Conservation (phyloP, 2,888 invertebrate species). For the Apodemia mormo region DNA sequence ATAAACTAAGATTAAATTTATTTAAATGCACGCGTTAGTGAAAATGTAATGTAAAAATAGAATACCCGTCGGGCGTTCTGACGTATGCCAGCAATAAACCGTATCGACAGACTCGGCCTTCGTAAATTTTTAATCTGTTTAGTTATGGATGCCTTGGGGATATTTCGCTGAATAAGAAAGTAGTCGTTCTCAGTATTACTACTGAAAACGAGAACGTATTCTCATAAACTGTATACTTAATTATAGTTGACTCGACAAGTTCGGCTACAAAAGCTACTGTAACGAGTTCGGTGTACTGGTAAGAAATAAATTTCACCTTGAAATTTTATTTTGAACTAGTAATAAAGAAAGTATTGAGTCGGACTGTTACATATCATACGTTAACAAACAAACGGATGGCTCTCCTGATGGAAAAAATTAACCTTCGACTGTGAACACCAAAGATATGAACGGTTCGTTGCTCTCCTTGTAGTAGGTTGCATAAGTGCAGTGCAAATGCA, state of each 20-base stretch:
- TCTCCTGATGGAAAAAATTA: no score
- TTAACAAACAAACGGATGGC: no score
- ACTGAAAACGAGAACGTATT: not conserved
- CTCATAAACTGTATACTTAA: not conserved
- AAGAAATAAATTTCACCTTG: no score
- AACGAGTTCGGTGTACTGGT: no score
- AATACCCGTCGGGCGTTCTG: not conserved
- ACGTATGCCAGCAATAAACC: slow-evolving; percentile 6
- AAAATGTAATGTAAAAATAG: not conserved
- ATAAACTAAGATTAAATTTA: not conserved
- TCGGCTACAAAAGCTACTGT: no score
- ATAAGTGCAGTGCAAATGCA: no score
- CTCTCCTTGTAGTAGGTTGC: no score
- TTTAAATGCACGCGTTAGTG: not conserved
- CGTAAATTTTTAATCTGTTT: slow-evolving; percentile 3
- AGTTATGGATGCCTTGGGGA: not conserved
- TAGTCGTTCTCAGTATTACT: not conserved
- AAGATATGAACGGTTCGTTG: no score
- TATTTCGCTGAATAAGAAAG: not conserved
- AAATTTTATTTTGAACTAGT: no score
- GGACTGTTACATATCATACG: no score
- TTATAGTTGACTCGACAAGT: not conserved
- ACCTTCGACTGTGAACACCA: no score
- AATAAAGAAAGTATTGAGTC: no score
- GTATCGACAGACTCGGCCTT: slow-evolving; percentile 8